phyloP scores from a whole-genome alignment of 2,797 vertebrate genomes.

The Euphonia xanthogaster region DNA sequence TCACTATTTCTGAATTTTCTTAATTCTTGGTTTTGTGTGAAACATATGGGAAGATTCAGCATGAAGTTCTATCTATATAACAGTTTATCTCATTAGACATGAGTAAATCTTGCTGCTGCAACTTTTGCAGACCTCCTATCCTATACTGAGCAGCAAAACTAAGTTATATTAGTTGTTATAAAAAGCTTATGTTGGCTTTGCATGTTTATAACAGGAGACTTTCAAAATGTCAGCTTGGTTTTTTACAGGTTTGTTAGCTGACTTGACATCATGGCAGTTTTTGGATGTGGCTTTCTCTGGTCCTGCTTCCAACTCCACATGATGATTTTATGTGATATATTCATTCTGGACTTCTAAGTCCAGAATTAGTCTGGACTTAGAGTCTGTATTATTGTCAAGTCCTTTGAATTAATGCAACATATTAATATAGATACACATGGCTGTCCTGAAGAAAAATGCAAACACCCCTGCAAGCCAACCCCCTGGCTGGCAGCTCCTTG shows the following conservation, averaged over 20 bases:
- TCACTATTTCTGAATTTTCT: neutral
- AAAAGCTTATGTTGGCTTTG: neutral
- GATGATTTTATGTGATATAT: neutral
- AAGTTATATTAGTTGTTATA: neutral
- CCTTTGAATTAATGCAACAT: neutral
- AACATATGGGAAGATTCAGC: neutral
- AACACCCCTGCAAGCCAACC: fast-evolving
- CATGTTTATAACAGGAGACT: neutral
- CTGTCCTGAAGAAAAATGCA: neutral
- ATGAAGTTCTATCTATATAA: neutral
- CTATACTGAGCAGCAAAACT: neutral
- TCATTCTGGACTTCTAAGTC: neutral
- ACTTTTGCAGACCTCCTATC: neutral
- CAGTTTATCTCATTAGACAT: neutral
- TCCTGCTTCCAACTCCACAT: neutral
- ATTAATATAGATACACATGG: neutral
- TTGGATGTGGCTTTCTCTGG: neutral
- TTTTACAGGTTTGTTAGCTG: neutral
- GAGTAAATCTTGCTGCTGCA: neutral
- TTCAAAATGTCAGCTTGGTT: neutral
- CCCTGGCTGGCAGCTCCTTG: neutral
- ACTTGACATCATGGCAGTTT: neutral
- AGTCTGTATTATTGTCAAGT: neutral
- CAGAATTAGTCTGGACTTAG: neutral
- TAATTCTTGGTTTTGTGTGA: neutral